Evolutionary conservation across 35 echinoderm and acorn worm species (phyloP), one percentile per base, ranked within the genome.

Genomic region (Heliocidaris erythrogramma): DNA sequence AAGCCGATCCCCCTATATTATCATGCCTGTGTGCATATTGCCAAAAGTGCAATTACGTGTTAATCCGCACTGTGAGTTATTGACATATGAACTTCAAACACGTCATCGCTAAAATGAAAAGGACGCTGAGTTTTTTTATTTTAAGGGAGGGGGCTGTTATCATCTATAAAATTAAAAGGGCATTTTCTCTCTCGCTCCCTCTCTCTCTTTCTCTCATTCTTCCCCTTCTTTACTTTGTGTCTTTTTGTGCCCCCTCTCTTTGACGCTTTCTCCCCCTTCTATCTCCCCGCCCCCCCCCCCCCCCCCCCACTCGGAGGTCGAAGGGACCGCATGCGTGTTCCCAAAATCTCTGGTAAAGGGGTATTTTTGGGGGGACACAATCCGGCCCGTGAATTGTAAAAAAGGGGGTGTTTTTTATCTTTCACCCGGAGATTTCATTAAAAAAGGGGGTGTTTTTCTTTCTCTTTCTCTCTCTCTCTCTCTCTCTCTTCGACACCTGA

Each of bases 1-100:
- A 78, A 78, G 21, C 65, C 65, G 65, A 78, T 78, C 65, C 17
- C 21, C 65, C 65, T 16, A 89, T 89, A 89, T 89, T 48, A 89
- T 89, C 30, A 48, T 89, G 87, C 31, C 87, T 89, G 87, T 48
- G 87, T 89, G 47, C 87, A 32, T 32, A 89, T 89, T 18, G 31
- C 31, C 31, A 89, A 89, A 89, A 89, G 87, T 89, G 87, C 87
- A 89, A 89, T 89, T 47, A 89, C 31, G 29, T 89, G 87, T 89
- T 89, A 89, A 78, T 78, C 65, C 87, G 31, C 87, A 47, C 47
- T 13, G 87, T 89, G 30, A 89, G 32, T 8, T 47, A 30, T 89
- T 89, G 87, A 89, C 47, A 89, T 89, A 89, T 48, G 87, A 89
- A 89, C 87, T 48, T 48, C 87, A 2, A 89, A 48, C 47, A 13